Conservation (phyloP, 2,888 invertebrate genomes). For the Andrena hattorfiana region DNA sequence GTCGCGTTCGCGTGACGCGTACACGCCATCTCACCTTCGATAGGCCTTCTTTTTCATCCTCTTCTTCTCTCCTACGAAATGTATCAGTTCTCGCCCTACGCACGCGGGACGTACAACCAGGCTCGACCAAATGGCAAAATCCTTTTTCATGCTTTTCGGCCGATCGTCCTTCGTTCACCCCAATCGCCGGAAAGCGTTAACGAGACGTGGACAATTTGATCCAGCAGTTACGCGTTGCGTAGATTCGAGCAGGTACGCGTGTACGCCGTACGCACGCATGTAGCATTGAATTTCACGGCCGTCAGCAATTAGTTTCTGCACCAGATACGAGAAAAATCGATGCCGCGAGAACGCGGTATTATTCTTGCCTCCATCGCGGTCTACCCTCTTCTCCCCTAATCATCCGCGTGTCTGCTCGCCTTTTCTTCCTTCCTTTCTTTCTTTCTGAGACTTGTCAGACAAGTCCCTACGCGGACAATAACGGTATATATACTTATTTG, state of each 20-base stretch:
- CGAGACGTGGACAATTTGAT: slow-evolving; percentile 47
- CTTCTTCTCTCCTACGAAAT: no score
- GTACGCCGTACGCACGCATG: slow-evolving; percentile 9
- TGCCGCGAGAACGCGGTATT: slow-evolving; percentile 40
- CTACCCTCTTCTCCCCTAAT: background rate
- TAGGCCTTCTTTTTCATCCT: background rate
- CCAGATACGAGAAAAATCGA: slow-evolving; percentile 76
- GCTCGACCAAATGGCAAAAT: background rate
- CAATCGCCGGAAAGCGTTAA: slow-evolving; percentile 23
- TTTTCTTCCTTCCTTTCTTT: no score
- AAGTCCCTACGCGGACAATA: no score
- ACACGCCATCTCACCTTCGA: background rate
- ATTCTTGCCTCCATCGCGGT: background rate
- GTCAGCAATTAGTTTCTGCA: slow-evolving; percentile 76
- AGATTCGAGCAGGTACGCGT: background rate
- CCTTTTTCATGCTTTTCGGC: background rate
- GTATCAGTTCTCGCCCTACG: background rate
- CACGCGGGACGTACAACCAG: background rate
- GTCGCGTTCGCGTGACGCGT: background rate
- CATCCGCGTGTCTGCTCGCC: background rate
- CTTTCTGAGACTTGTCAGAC: no score
- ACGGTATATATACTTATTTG: no score
- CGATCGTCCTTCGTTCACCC: background rate
- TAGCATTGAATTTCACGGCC: slow-evolving; percentile 67
- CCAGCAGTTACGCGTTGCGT: slow-evolving; percentile 1